phyloP scores from a whole-genome alignment of 2,888 invertebrate genomes.

The Aphodius sticticus region DNA sequence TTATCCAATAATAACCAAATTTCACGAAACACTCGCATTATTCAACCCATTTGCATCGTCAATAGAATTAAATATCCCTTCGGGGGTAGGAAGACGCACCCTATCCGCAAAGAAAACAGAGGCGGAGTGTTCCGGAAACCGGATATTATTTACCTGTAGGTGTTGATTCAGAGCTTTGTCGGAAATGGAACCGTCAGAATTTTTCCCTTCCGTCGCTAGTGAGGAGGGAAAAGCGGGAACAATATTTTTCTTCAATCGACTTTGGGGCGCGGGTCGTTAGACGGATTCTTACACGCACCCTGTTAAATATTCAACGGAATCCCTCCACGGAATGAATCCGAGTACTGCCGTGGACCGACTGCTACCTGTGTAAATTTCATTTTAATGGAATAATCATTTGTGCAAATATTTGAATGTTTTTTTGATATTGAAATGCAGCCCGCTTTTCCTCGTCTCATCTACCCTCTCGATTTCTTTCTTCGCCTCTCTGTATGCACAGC shows the following conservation, averaged over 20 bases:
- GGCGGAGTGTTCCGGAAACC: constrained; percentile 17
- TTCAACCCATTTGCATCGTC: not conserved
- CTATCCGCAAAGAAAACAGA: constrained; percentile 20
- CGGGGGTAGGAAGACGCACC: not conserved
- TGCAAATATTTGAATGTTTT: constrained; percentile 63
- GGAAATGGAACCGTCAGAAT: constrained; percentile 35
- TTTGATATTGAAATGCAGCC: constrained; percentile 61
- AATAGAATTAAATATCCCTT: constrained; percentile 4
- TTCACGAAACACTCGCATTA: not conserved
- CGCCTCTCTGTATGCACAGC: constrained; percentile 53
- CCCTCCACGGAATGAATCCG: constrained; percentile 49
- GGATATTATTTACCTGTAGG: constrained; percentile 35
- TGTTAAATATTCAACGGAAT: constrained; percentile 48
- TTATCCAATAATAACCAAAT: not conserved
- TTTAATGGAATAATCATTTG: constrained; percentile 64
- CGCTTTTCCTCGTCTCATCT: constrained; percentile 55
- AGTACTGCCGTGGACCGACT: constrained; percentile 52
- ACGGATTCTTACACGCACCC: constrained; percentile 51
- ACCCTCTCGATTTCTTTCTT: not conserved
- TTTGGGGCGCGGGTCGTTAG: constrained; percentile 47
- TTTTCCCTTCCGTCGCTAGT: constrained; percentile 31
- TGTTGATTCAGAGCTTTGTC: constrained; percentile 36
- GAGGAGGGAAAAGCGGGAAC: constrained; percentile 46
- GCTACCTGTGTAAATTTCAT: constrained; percentile 62
- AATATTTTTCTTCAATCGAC: constrained; percentile 59